Evolutionary conservation across 2,113 vertebrate species (phyloP).

Genomic region (Oreochromis tanganicae): DNA sequence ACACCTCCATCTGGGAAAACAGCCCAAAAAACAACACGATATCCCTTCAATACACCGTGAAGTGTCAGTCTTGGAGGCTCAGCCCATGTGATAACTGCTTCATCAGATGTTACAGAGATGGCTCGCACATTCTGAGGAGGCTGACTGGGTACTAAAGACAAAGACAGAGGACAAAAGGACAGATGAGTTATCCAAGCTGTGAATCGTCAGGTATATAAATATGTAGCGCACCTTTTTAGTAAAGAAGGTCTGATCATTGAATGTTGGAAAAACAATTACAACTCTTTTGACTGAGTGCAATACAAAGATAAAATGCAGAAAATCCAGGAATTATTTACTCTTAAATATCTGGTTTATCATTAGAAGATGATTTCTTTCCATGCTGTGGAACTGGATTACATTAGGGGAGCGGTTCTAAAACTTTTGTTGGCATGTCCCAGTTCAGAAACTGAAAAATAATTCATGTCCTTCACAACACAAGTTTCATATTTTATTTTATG

Average conservation of each 20-base stretch:
- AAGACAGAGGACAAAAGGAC: constrained; percentile 13
- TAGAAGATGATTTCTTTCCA: not conserved
- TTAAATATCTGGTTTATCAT: not conserved
- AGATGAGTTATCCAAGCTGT: not conserved
- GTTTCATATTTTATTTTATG: not conserved
- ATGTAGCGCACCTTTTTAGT: not conserved
- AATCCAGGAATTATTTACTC: not conserved
- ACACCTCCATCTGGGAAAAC: constrained; percentile 67
- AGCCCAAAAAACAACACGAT: constrained; percentile 95
- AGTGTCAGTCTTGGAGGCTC: constrained; percentile 92
- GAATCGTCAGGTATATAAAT: not conserved
- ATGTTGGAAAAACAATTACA: not conserved
- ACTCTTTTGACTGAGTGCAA: not conserved
- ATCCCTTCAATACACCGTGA: constrained; percentile 93
- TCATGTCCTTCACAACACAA: not conserved
- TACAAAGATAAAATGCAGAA: not conserved
- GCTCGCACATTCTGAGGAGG: constrained; percentile 93
- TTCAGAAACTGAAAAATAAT: not conserved
- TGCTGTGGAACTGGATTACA: not conserved
- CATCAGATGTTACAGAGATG: constrained; percentile 92
- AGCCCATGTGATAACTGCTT: constrained; percentile 93
- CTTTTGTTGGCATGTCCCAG: not conserved
- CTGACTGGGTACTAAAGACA: constrained; percentile 88
- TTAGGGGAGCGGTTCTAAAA: not conserved
- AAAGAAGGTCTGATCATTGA: not conserved